These are phyloP conservation scores for Salvelinus namaycush DNA, from an alignment of 2,113 vertebrate genomes.

Conservation along the genomic window DNA sequence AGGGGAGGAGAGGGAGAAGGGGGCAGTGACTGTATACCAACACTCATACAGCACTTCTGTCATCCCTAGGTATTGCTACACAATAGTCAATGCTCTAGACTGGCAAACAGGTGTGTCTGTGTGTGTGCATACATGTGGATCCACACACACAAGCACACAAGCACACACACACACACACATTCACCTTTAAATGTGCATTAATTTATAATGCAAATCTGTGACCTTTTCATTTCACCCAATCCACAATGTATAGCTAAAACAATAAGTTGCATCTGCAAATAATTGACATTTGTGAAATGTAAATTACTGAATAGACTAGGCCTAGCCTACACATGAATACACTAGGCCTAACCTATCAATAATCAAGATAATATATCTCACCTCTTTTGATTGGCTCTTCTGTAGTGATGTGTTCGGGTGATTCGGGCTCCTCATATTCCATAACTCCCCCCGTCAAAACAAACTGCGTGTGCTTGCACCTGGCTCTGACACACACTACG, in stretches of 20 bases:
- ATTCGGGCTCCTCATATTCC: constrained; percentile 72
- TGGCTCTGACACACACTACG: background rate
- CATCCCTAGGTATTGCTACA: background rate
- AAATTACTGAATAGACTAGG: background rate
- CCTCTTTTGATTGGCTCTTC: constrained; percentile 62
- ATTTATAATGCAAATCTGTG: too few relatives aligned
- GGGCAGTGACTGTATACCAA: too few relatives aligned
- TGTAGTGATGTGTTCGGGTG: constrained; percentile 38
- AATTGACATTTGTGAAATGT: background rate
- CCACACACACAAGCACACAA: too few relatives aligned
- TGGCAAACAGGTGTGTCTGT: background rate
- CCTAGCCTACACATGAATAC: too few relatives aligned
- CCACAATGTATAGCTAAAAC: too few relatives aligned
- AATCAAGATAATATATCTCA: constrained; percentile 40
- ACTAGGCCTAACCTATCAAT: background rate
- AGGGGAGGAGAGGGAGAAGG: background rate
- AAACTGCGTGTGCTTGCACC: constrained; percentile 13
- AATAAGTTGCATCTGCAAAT: too few relatives aligned
- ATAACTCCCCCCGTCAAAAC: constrained; percentile 65
- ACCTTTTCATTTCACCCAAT: too few relatives aligned
- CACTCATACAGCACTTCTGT: background rate
- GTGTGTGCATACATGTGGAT: background rate
- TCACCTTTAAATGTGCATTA: too few relatives aligned
- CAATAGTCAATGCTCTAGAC: background rate
- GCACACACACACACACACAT: too few relatives aligned